Evolutionary conservation across 1,140 invertebrate species (phyloP).

Genomic region (Drosophila watanabei): DNA sequence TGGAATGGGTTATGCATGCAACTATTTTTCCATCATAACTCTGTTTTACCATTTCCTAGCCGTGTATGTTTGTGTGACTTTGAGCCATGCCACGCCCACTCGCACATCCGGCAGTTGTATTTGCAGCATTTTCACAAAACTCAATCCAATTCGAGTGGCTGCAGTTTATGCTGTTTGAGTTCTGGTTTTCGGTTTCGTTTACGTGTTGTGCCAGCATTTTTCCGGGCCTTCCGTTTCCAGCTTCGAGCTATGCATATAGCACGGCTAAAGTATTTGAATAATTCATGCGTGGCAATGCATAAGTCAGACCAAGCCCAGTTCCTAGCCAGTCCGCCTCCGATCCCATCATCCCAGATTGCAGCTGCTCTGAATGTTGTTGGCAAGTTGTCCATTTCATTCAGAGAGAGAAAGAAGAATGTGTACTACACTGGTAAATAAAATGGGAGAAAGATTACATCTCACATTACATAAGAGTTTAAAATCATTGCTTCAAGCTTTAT

Average conservation of each 20-base stretch:
- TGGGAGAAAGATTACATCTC: not conserved
- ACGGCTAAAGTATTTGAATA: constrained; percentile 65
- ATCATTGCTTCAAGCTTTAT: not conserved
- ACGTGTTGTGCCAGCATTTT: constrained; percentile 43
- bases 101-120: constrained; percentile 21
- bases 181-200: constrained; percentile 52
- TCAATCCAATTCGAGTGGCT: constrained; percentile 70
- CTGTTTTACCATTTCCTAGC: constrained; percentile 27
- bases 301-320: constrained; percentile 56
- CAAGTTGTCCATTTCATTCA: constrained; percentile 29
- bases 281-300: constrained; percentile 79
- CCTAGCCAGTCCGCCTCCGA: not conserved
- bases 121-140: constrained; percentile 39
- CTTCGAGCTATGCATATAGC: constrained; percentile 45
- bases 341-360: constrained; percentile 29
- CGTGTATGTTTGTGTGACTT: constrained; percentile 23
- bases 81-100: not conserved
- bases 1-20: constrained; percentile 16
- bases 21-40: constrained; percentile 42
- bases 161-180: constrained; percentile 74
- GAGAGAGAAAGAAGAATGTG: not conserved
- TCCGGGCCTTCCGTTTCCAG: constrained; percentile 21
- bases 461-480: not conserved
- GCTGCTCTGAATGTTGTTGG: constrained; percentile 26
- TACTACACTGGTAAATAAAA: not conserved